Percentiles rank a stretch among this genome's conserved stretches.
Conservation (phyloP, 2,888 invertebrate species). For the Liopterus haemorrhoidalis region DNA sequence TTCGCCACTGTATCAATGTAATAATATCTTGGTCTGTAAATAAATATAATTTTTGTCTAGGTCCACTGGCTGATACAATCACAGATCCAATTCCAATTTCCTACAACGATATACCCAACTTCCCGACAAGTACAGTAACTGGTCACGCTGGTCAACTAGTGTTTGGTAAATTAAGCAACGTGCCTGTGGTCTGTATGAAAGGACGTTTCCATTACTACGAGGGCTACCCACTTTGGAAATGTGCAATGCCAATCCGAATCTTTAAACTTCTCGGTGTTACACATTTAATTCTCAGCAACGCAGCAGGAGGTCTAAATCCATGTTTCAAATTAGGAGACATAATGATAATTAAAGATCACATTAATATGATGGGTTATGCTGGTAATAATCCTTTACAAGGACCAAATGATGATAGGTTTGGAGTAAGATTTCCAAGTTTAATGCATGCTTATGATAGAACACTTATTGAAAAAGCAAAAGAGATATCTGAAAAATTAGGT, state of each 20-base stretch:
- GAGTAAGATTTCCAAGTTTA: conserved; percentile 90
- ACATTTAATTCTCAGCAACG: conserved; percentile 89
- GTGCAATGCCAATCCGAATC: conserved; percentile 90
- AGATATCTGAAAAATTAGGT: conserved; percentile 54
- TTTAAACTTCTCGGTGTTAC: conserved; percentile 92
- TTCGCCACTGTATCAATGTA: no score
- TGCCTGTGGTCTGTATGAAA: conserved; percentile 91
- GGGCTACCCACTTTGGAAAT: conserved; percentile 91
- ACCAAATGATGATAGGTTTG: conserved; percentile 91
- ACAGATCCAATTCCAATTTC: conserved; percentile 66
- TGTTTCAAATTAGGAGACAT: conserved; percentile 87
- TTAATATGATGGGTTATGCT: conserved; percentile 93
- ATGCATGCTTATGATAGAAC: conserved; percentile 77
- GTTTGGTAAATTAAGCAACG: conserved; percentile 75
- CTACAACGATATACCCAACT: conserved; percentile 88
- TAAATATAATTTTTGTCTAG: no score
- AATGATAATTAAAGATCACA: conserved; percentile 96
- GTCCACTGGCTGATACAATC: conserved; percentile 73
- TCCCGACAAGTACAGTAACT: conserved; percentile 85
- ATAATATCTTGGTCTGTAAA: no score
- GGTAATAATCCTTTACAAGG: conserved; percentile 93
- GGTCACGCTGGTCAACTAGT: conserved; percentile 91
- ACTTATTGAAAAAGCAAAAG: conserved; percentile 63
- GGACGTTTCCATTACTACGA: conserved; percentile 97
- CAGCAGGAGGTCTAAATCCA: conserved; percentile 91